phyloP scores from a whole-genome alignment of 2,797 vertebrate genomes.

The Benthosema pterotum region DNA sequence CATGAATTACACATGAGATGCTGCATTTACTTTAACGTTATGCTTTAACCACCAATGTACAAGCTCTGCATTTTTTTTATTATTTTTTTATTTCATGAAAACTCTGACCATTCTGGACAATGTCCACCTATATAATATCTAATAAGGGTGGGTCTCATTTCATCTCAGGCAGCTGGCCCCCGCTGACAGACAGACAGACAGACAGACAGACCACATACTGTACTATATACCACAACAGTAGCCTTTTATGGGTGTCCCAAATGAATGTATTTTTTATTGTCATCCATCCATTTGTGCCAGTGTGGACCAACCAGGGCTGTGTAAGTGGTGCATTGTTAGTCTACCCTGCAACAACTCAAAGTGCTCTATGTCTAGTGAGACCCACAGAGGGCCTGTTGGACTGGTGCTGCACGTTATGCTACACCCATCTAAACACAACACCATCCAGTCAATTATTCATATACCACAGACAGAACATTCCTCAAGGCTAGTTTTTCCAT shows the following conservation, averaged over 20 bases:
- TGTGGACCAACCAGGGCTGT: slow-evolving; percentile 43
- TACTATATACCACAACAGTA: slow-evolving; percentile 19
- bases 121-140: not conserved
- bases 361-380: slow-evolving; percentile 51
- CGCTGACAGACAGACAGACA: no score
- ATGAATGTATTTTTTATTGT: slow-evolving; percentile 51
- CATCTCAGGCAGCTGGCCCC: no score
- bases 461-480: slow-evolving; percentile 56
- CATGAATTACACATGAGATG: not conserved
- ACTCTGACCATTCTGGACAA: no score
- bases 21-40: no score
- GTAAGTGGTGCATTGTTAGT: slow-evolving; percentile 52
- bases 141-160: not conserved
- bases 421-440: slow-evolving; percentile 50
- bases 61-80: no score
- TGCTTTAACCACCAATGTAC: no score
- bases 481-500: slow-evolving; percentile 46
- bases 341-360: slow-evolving; percentile 53
- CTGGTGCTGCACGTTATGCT: slow-evolving; percentile 28
- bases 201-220: slow-evolving; percentile 4
- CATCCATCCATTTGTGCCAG: slow-evolving; percentile 55
- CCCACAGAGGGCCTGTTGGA: slow-evolving; percentile 19
- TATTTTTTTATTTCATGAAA: no score
- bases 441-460: slow-evolving; percentile 71
- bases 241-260: slow-evolving; percentile 20